These are phyloP conservation scores for Syncerus caffer DNA, from an alignment of 2,797 vertebrate genomes.

Conservation along the genomic window DNA sequence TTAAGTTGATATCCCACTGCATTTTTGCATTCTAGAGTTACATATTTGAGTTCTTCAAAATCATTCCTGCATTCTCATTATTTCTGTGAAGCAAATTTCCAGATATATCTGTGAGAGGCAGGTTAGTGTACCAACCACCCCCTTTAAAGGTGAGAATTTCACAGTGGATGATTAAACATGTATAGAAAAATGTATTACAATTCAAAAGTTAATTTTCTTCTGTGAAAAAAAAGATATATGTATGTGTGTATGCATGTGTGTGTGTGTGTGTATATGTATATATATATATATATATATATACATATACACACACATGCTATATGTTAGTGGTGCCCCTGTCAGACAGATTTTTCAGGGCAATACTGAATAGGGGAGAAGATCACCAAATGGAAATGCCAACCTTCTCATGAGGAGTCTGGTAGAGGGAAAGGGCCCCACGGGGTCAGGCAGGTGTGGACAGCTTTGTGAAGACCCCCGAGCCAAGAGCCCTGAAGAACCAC, in stretches of 20 bases:
- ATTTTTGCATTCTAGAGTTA: neutral
- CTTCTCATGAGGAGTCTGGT: neutral
- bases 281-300: accelerated
- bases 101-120: neutral
- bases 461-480: accelerated
- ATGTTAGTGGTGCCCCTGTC: neutral
- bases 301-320: accelerated
- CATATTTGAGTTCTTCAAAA: neutral
- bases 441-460: neutral
- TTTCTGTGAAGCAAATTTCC: neutral
- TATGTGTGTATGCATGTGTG: neutral
- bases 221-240: neutral
- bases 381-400: neutral
- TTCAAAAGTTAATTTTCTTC: neutral
- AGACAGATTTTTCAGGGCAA: neutral
- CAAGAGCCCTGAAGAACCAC: neutral
- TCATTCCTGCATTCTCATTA: neutral
- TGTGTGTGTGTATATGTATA: accelerated
- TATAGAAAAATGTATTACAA: neutral
- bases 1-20: neutral
- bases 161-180: neutral
- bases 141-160: neutral
- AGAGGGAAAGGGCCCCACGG: neutral
- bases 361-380: neutral
- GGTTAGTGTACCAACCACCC: too few species aligned